Percentiles rank a stretch among this genome's conserved stretches.
phyloP scores from a whole-genome alignment of 2,797 vertebrate species.

The Parauchenoglanis punctatus region DNA sequence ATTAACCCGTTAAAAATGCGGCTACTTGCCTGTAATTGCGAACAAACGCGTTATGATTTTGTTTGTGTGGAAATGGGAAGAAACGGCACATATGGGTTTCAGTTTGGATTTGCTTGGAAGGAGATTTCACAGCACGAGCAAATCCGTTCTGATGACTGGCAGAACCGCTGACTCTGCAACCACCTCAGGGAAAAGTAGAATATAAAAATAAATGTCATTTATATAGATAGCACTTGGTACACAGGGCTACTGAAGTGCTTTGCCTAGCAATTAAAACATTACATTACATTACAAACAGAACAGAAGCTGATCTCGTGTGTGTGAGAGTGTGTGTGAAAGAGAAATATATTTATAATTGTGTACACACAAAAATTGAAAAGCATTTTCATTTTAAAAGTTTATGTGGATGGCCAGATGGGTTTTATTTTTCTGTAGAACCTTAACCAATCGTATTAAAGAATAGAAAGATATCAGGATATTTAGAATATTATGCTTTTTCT shows the following conservation, averaged over 20 bases:
- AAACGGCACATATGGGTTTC: not conserved
- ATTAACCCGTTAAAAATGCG: slow-evolving; percentile 50
- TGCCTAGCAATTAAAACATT: not conserved
- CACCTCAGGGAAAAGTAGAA: not conserved
- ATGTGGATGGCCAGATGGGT: slow-evolving; percentile 11
- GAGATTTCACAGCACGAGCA: slow-evolving; percentile 9
- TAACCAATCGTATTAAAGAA: not conserved
- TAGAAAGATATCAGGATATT: not conserved
- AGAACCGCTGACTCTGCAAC: slow-evolving; percentile 1
- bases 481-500: not conserved
- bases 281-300: not conserved
- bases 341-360: not conserved
- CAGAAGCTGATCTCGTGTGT: not conserved
- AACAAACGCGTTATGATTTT: not conserved
- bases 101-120: not conserved
- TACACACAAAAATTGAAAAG: not conserved
- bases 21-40: slow-evolving; percentile 43
- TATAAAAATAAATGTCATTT: slow-evolving; percentile 13
- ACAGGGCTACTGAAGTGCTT: not conserved
- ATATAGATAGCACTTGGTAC: not conserved
- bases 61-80: not conserved
- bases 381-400: not conserved
- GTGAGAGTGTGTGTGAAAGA: not conserved
- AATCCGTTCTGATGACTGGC: not conserved
- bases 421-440: not conserved